phyloP scores from a whole-genome alignment of 2,113 vertebrate genomes.

The Hiodon tergisus region DNA sequence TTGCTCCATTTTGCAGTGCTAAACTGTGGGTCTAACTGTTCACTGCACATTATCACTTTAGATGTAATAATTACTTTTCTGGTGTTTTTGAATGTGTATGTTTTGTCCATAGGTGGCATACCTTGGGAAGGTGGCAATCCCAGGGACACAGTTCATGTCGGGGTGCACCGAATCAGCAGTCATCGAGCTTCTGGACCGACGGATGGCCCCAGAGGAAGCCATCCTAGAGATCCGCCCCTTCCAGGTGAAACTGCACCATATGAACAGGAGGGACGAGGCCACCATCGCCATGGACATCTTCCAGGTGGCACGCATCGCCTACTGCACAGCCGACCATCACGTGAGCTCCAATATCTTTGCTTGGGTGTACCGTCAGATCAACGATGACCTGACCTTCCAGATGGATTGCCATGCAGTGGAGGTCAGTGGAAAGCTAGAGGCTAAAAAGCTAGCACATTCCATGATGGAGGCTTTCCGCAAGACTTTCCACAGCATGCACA shows the following conservation, averaged over 20 bases:
- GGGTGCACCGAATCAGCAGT: constrained; percentile 95
- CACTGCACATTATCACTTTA: too few relatives aligned
- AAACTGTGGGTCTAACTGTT: too few relatives aligned
- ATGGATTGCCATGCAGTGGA: constrained; percentile 98
- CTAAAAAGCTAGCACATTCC: constrained; percentile 94
- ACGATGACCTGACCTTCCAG: constrained; percentile 96
- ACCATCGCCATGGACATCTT: constrained; percentile 92
- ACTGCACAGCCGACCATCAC: constrained; percentile 96
- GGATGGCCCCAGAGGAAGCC: constrained; percentile 66
- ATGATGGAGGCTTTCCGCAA: constrained; percentile 99
- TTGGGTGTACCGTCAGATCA: constrained; percentile 98
- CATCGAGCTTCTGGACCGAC: constrained; percentile 83
- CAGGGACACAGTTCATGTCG: constrained; percentile 85
- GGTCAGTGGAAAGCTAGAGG: constrained; percentile 94
- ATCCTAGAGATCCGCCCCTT: constrained; percentile 95
- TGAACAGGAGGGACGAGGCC: constrained; percentile 80
- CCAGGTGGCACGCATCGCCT: constrained; percentile 96
- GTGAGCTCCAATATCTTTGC: constrained; percentile 91
- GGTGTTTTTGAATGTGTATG: constrained; percentile 27
- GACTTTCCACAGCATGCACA: constrained; percentile 98
- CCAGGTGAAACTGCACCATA: constrained; percentile 92
- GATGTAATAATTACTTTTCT: background rate
- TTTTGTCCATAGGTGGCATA: constrained; percentile 81
- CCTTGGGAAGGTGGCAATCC: constrained; percentile 87
- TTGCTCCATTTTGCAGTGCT: too few relatives aligned